Evolutionary conservation across 2,797 vertebrate species (phyloP).

Genomic region (Alcedo atthis): DNA sequence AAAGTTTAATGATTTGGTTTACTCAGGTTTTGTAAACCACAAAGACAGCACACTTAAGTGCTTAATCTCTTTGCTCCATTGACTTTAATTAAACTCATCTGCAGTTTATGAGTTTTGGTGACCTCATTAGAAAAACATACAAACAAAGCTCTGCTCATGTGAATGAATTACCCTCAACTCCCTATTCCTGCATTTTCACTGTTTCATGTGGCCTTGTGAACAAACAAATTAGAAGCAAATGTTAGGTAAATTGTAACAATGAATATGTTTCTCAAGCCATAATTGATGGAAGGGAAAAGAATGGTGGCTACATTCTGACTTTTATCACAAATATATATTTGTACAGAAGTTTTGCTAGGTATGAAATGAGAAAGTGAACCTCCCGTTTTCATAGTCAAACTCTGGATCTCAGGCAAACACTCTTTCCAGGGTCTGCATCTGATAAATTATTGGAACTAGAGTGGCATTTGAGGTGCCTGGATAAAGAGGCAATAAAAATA

Average conservation of each 20-base stretch:
- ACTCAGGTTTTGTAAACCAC: conserved; percentile 7
- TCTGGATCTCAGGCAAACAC: neutral
- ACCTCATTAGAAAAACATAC: conserved; percentile 39
- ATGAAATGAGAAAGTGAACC: neutral
- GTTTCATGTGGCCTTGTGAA: neutral
- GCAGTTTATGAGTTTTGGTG: conserved; percentile 63
- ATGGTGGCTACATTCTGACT: conserved; percentile 9
- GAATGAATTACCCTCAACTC: conserved; percentile 15
- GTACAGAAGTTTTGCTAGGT: neutral
- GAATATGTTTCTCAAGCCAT: neutral
- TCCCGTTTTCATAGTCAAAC: neutral
- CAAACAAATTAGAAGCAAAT: conserved; percentile 17
- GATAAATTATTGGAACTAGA: conserved; percentile 19
- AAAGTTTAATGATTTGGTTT: conserved; percentile 59
- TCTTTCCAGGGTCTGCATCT: neutral
- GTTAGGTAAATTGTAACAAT: neutral
- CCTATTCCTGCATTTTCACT: neutral
- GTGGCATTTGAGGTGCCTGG: conserved; percentile 12
- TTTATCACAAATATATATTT: conserved; percentile 33
- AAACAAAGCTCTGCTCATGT: neutral
- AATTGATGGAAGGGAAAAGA: conserved; percentile 1
- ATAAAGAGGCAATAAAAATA: conserved; percentile 51
- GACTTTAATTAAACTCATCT: conserved; percentile 75
- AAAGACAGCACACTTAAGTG: conserved; percentile 44
- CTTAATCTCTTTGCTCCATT: conserved; percentile 66